Percentiles rank a stretch among this genome's conserved stretches.
Conservation (phyloP, 2,113 vertebrate species). For the Tetrao urogallus region DNA sequence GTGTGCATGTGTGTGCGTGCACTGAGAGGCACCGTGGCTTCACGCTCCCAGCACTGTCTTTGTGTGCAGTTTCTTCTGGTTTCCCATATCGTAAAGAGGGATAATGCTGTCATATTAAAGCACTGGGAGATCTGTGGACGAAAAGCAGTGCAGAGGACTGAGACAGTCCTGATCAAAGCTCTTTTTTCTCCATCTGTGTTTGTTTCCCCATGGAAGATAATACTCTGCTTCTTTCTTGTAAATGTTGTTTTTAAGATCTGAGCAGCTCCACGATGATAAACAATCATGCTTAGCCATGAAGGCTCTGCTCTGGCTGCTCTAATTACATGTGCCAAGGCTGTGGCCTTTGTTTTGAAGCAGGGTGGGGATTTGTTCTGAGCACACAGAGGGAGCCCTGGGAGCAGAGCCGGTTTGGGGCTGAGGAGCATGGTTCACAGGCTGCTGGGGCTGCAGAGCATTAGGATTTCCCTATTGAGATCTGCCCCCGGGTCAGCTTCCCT, state of each 20-base stretch:
- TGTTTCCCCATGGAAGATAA: slow-evolving; percentile 65
- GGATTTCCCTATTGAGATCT: neutral
- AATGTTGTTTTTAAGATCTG: slow-evolving; percentile 62
- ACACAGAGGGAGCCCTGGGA: neutral
- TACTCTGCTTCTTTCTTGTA: slow-evolving; percentile 65
- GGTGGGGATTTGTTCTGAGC: rapidly evolving
- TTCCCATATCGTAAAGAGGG: slow-evolving; percentile 26
- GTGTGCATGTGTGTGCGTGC: too few species aligned
- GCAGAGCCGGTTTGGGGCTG: neutral
- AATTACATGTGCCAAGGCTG: neutral
- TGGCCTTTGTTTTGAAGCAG: neutral
- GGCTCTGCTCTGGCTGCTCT: slow-evolving; percentile 13
- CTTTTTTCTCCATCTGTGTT: slow-evolving; percentile 50
- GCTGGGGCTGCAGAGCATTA: neutral
- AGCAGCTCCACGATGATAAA: slow-evolving; percentile 26
- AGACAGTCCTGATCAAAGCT: slow-evolving; percentile 63
- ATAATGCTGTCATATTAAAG: slow-evolving; percentile 43
- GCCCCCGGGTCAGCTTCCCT: neutral
- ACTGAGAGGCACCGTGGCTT: neutral
- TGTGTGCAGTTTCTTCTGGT: neutral
- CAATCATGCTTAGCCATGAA: neutral
- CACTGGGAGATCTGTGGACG: slow-evolving; percentile 34
- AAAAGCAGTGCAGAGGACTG: neutral
- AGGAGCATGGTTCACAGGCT: rapidly evolving
- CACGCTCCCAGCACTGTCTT: neutral